phyloP scores from a whole-genome alignment of 2,797 vertebrate genomes.

The Pempheris klunzingeri region DNA sequence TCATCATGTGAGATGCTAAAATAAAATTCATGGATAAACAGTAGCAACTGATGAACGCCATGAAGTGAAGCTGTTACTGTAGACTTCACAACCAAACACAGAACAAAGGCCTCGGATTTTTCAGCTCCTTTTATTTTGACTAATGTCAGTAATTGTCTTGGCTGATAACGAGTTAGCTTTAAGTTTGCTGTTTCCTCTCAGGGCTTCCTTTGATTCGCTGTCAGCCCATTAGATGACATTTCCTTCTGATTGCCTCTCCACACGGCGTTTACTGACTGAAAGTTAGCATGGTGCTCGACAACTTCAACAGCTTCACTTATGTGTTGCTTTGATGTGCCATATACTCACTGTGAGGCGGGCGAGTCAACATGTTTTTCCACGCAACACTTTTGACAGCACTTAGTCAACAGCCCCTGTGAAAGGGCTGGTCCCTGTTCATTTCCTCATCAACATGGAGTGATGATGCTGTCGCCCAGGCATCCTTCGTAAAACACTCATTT shows the following conservation, averaged over 20 bases:
- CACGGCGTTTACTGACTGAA: constrained; percentile 57
- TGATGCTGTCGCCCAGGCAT: constrained; percentile 19
- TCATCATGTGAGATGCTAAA: background rate
- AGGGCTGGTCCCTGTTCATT: constrained; percentile 36
- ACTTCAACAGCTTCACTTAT: constrained; percentile 70
- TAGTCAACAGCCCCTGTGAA: constrained; percentile 65
- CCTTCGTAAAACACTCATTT: constrained; percentile 1
- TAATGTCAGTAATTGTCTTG: constrained; percentile 83
- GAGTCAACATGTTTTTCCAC: constrained; percentile 71
- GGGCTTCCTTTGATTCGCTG: constrained; percentile 77
- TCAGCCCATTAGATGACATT: constrained; percentile 73
- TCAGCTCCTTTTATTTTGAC: constrained; percentile 73
- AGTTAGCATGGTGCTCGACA: constrained; percentile 67
- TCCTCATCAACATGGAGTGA: constrained; percentile 29
- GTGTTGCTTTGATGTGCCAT: constrained; percentile 78
- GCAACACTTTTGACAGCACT: constrained; percentile 70
- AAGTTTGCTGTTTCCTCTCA: constrained; percentile 70
- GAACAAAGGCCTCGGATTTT: constrained; percentile 68
- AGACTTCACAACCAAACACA: constrained; percentile 53
- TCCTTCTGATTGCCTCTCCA: constrained; percentile 59
- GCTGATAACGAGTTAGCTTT: constrained; percentile 72
- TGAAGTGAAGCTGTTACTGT: constrained; percentile 30
- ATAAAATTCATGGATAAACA: constrained; percentile 19
- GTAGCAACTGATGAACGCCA: constrained; percentile 14
- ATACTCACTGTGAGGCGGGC: constrained; percentile 47